Evolutionary conservation across 2,888 invertebrate species (phyloP), one percentile per base, ranked within the genome.

Genomic region (Shargacucullia verbasci): DNA sequence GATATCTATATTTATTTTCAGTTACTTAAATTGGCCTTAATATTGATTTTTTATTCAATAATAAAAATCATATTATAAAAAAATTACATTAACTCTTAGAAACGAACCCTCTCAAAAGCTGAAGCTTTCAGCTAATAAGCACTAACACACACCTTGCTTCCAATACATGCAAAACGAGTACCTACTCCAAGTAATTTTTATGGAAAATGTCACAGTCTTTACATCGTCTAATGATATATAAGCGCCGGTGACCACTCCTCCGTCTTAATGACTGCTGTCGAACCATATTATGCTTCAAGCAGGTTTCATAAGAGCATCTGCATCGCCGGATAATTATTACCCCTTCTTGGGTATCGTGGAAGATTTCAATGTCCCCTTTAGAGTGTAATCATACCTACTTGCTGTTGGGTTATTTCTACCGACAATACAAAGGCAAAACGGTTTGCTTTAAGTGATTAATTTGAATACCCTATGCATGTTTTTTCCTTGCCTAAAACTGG

Each of bases 301-400:
- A 34, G 55, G 65, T 81, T 80, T 80, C 79, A 70, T 76, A 75
- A 79, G 4, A 2, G 20, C 41, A 55, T 27, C 59, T 76, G 69
- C 71, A 74, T 67, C 65, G 65, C 33, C 38, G 58, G 59, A 59
- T 73, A 74, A 79, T 80, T 76, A 75, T 73, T 70, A 70, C 37
- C 49, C 61, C 59, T 43, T 56, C 62, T 61, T 64, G 55, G 46
- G 35, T 34, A 37, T 37, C 5, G 40, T 49, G 52, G 53, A 59
- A 66, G 38, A 61, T 61, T 55, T 70, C 38, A 44, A 53, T 62
- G 57, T 56, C 35, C 34, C 44, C 33, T 64, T 56, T 53, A 29
- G 7, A 14, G 29, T 27, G 8, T 4, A 47, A 5, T 25, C 20
- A 33, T 29, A 29, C 20, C 20, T 20, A 20, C 4, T 20, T 20